A percentile compares a stretch with the other conserved stretches of the same genome.
Conservation (phyloP, 1,140 invertebrate species). For the Drosophila sp. region DNA sequence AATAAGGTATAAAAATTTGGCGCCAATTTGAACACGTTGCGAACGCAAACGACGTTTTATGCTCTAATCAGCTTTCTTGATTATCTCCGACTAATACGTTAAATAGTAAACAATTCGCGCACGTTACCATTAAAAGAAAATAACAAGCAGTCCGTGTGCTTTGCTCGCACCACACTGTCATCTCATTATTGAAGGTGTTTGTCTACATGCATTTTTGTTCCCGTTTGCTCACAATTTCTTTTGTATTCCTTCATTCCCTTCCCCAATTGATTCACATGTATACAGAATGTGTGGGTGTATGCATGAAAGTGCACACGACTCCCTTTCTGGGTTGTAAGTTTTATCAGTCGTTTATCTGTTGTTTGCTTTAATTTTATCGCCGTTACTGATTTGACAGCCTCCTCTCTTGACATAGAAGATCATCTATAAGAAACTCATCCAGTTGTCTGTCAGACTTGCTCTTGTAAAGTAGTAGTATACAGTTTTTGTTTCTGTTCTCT, state of each 20-base stretch:
- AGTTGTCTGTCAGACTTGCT: conserved; percentile 41
- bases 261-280: background rate
- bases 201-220: conserved; percentile 2
- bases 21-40: conserved; percentile 17
- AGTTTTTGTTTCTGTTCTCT: conserved; percentile 28
- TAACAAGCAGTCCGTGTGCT: conserved; percentile 51
- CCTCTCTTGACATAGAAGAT: conserved; percentile 33
- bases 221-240: background rate
- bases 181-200: background rate
- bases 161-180: conserved; percentile 6
- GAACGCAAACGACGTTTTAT: background rate
- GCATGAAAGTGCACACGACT: conserved; percentile 59
- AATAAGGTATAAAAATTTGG: background rate
- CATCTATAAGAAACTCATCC: conserved; percentile 32
- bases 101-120: conserved; percentile 51
- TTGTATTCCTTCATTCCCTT: background rate
- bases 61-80: conserved; percentile 4
- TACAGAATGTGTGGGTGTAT: conserved; percentile 3
- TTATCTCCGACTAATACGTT: background rate
- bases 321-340: conserved; percentile 39
- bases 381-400: conserved; percentile 45
- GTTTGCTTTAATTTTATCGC: conserved; percentile 66
- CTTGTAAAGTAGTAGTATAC: no score
- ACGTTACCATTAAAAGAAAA: conserved; percentile 61
- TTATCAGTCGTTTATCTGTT: conserved; percentile 57